Evolutionary conservation across 2,113 vertebrate genomes (phyloP).

Genomic region (Sciurus niger): DNA sequence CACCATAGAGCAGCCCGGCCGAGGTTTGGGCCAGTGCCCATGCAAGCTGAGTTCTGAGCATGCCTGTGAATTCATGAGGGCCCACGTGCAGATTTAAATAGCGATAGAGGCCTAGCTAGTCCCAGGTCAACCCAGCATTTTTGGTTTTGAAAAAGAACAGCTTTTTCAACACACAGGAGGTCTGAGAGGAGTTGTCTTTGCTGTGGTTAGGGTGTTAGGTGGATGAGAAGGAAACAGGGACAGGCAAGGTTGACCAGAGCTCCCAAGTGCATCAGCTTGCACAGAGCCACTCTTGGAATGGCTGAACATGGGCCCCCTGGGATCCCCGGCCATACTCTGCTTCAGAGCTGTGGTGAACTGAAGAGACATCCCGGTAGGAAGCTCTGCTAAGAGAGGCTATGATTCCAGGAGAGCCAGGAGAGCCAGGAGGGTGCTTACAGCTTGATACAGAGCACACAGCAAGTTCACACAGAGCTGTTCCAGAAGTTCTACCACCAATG

Average conservation of each 20-base stretch:
- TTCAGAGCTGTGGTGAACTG: not conserved
- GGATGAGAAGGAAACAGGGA: not conserved
- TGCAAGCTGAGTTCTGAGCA: not conserved
- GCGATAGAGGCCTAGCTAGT: not conserved
- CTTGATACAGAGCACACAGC: fast-evolving
- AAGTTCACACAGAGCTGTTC: not conserved
- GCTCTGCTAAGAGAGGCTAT: not conserved
- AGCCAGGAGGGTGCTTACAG: not conserved
- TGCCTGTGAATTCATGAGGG: not conserved
- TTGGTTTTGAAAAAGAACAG: conserved; percentile 38
- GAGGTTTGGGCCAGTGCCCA: not conserved
- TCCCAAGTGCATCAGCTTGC: not conserved
- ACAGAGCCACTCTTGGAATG: not conserved
- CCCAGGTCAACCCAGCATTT: not conserved
- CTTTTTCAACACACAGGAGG: not conserved
- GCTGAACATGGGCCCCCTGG: not conserved
- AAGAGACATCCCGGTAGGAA: not conserved
- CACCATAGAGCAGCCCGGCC: not conserved
- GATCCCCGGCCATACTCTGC: not conserved
- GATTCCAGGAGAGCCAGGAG: not conserved
- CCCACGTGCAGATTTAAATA: not conserved
- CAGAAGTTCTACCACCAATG: not conserved
- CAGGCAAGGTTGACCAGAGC: not conserved
- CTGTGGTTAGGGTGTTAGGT: not conserved
- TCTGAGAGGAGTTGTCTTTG: not conserved